phyloP scores from a whole-genome alignment of 1,140 invertebrate species.

The Cecropterus lyciades region DNA sequence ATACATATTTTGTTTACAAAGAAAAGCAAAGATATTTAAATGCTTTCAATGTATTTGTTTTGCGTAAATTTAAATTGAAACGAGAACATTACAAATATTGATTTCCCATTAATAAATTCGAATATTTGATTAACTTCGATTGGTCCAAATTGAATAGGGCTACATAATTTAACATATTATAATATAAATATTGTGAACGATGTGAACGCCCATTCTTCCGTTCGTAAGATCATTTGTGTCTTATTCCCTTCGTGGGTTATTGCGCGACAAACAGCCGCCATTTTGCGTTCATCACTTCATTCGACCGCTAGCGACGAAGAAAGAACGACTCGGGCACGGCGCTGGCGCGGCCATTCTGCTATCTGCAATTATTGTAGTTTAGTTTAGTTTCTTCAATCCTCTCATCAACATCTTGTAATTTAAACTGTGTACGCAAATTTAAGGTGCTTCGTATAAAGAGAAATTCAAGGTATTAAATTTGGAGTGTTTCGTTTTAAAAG shows the following conservation, averaged over 20 bases:
- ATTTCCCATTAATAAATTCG: no score
- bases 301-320: neutral
- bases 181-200: no score
- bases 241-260: neutral
- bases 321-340: neutral
- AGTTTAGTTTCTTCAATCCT: neutral
- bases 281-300: neutral
- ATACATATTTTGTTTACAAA: no score
- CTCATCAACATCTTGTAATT: neutral
- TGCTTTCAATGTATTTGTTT: no score
- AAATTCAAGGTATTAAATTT: conserved; percentile 1
- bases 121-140: no score
- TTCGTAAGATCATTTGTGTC: neutral
- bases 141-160: no score
- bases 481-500: neutral
- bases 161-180: no score
- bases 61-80: no score
- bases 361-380: neutral
- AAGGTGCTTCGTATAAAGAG: neutral
- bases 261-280: neutral
- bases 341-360: neutral
- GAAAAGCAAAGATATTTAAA: no score
- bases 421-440: neutral
- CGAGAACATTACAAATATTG: no score
- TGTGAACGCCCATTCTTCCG: neutral